Evolutionary conservation across 2,113 vertebrate species (phyloP).

Genomic region (Eulemur rufifrons): DNA sequence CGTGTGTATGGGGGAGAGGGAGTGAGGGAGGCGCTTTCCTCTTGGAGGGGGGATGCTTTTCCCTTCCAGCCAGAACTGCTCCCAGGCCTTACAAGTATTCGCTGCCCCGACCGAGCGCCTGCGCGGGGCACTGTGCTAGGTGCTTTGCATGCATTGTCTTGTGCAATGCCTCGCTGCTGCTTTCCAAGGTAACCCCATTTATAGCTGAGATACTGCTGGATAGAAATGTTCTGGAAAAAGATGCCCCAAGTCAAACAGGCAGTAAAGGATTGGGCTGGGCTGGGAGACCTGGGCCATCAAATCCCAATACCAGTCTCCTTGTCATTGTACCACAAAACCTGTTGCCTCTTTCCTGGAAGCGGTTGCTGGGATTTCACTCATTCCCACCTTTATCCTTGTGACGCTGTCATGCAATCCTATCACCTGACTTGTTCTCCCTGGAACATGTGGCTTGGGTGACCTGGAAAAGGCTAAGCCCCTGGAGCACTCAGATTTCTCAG

Average conservation of each 20-base stretch:
- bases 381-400: background rate
- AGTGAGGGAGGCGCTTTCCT: background rate
- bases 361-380: background rate
- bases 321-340: background rate
- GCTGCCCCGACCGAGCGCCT: rapidly evolving
- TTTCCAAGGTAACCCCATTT: background rate
- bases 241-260: background rate
- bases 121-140: background rate
- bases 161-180: background rate
- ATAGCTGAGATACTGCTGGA: background rate
- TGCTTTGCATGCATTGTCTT: background rate
- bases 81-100: background rate
- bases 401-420: background rate
- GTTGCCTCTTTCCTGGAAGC: slow-evolving; percentile 23
- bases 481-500: background rate
- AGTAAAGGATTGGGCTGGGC: background rate
- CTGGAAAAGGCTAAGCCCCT: background rate
- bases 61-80: background rate
- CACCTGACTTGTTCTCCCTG: background rate
- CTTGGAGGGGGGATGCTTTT: background rate
- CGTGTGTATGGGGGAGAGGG: background rate
- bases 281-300: background rate
- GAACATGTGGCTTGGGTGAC: background rate
- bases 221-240: background rate
- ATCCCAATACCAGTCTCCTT: too few relatives aligned